Evolutionary conservation across 2,113 vertebrate genomes (phyloP), one percentile per base, ranked within the genome.

Genomic region (Cynoglossus semilaevis): DNA sequence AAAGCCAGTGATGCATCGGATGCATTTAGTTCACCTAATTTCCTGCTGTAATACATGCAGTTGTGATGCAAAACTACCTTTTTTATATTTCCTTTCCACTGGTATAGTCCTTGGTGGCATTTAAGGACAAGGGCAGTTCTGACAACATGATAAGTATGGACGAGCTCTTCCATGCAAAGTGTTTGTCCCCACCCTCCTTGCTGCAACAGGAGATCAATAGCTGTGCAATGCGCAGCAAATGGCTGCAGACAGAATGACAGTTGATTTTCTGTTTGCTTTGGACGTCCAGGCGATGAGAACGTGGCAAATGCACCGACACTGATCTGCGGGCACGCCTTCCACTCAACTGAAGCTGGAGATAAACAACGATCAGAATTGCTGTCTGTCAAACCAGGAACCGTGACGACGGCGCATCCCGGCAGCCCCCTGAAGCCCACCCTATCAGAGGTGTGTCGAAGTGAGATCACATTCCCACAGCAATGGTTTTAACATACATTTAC

Each of bases 351-450:
- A 0, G 79, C 89, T 36, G 86, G 79, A 79, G 70, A 90, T n/a
- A 76, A 86, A 61, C 91, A 91, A 71, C 88, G 88, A 67, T 84
- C 84, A 15, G 88, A 91, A 47, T 84, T 87, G 10, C 84, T 87
- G 58, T 86, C 89, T 8, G 68, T 89, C 88, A 93, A 88, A 76
- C 87, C 91, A 22, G 82, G 84, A 57, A 84, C 91, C 65, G 90
- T 91, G 70, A 84, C 84, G 47, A 90, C 84, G 80, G 84, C 90
- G 19, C 74, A 74, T 50, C 76, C 93, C 45, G 64, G 81, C 55
- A 90, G 89, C 88, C 88, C 91, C 78, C 88, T 85, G 90, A 93
- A 88, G 90, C 87, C 85, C 84, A 90, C 90, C 88, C 89, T 92
- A 69, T 89, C 92, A 82, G 90, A 94, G 81, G 96, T 98, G 64